A percentile compares a stretch with the other conserved stretches of the same genome.
Evolutionary conservation across 35 echinoderm and acorn worm genomes (phyloP).

Genomic region (Heliocidaris tuberculata): DNA sequence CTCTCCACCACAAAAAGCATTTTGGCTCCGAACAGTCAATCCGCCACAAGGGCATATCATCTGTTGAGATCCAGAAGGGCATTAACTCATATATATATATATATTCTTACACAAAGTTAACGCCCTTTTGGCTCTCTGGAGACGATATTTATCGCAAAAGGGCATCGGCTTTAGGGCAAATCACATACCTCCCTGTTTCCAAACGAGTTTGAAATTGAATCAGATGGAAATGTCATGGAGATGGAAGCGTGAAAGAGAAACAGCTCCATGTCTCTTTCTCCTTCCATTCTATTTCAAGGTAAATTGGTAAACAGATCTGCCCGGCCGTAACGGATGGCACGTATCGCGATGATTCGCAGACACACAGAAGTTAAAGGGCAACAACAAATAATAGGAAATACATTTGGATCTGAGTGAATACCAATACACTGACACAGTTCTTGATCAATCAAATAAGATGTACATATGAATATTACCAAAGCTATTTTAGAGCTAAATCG

Average conservation of each 20-base stretch:
- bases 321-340: background rate
- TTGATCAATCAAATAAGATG: no score
- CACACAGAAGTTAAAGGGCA: background rate
- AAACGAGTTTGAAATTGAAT: constrained; percentile 18
- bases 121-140: no score
- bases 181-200: background rate
- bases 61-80: no score
- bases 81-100: no score
- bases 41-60: background rate
- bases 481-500: no score
- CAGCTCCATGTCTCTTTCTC: background rate
- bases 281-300: background rate
- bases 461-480: no score
- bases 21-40: background rate
- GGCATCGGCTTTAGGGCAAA: background rate
- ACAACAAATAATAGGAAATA: no score
- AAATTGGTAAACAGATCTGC: constrained; percentile 11
- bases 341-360: background rate
- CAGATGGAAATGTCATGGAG: background rate
- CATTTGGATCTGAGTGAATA: no score
- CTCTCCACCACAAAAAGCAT: no score
- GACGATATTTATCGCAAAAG: background rate
- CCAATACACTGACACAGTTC: no score
- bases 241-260: background rate
- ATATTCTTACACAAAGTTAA: no score